phyloP scores from a whole-genome alignment of 2,797 vertebrate species.

The Margarornis squamiger region DNA sequence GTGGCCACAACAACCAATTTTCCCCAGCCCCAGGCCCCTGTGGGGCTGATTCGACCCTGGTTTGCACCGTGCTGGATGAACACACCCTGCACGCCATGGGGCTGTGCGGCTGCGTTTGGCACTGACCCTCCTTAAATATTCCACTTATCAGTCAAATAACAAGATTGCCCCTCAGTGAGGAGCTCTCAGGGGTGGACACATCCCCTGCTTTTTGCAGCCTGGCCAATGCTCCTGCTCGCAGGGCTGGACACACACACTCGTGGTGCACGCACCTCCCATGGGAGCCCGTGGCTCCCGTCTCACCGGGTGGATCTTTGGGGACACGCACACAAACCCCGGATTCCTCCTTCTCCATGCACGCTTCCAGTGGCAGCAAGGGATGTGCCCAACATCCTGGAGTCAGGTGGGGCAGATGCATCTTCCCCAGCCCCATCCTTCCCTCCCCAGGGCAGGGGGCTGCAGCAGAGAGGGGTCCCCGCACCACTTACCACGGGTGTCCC shows the following conservation, averaged over 20 bases:
- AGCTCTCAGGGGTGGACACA: not conserved
- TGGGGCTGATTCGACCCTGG: not conserved
- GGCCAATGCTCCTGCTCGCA: accelerated
- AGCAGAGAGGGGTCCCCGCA: not conserved
- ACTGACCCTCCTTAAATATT: not conserved
- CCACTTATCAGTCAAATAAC: not conserved
- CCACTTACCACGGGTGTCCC: not conserved
- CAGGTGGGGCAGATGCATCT: accelerated
- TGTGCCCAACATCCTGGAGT: not conserved
- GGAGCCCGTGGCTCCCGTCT: accelerated
- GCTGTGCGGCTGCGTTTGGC: accelerated
- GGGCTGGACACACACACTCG: accelerated
- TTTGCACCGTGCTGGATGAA: accelerated
- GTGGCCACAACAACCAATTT: accelerated
- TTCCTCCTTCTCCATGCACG: not conserved
- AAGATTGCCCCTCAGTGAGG: accelerated
- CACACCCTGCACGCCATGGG: accelerated
- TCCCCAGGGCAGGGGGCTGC: not conserved
- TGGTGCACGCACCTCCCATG: accelerated
- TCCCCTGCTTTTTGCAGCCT: not conserved
- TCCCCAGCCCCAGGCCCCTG: not conserved
- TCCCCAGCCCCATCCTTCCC: not conserved
- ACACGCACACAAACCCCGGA: accelerated
- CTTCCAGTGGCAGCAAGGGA: not conserved
- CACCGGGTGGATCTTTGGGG: accelerated